Evolutionary conservation across 2,888 invertebrate genomes (phyloP), one percentile per base, ranked within the genome.

Genomic region (Venustoraphidia nigricollis): DNA sequence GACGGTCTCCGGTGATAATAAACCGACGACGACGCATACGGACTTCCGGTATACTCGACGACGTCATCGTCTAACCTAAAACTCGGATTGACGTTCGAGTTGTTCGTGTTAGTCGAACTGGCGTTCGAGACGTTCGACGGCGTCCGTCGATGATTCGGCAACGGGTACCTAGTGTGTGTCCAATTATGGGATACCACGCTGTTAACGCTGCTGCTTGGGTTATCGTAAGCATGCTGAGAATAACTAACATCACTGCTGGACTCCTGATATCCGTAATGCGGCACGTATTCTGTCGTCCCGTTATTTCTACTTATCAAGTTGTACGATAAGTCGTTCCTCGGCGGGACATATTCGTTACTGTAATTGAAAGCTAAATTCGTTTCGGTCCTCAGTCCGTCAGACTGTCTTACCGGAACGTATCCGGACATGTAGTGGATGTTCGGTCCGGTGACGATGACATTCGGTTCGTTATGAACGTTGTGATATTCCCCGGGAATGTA

Each of bases 111-210:
- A 9, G 69, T 67, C 2, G 71, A 72, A 55, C 76, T 77, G 3
- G 75, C 71, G 57, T 74, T 76, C 13, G 79, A 80, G 45, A 86
- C 80, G 59, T 85, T 85, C 0, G 88, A 86, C 0, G 85, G 81
- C 0, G 87, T 86, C 49, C 90, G 74, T 55, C 83, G 75, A 64
- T 90, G 91, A 0, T 72, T 65, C 36, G 60, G 57, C n/a, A 58
- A 10, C 13, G 36, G 27, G 13, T 34, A 47, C n/a, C 47, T 36
- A 27, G 47, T 34, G 9, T 42, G 47, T 11, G 43, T 47, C 47
- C 47, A 47, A 35, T 37, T 43, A 34, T 47, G 47, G 14, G 43
- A 35, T 9, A 38, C 38, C 9, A 38, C 38, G 17, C 41, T 42
- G 36, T 41, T 47, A 9, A 34, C 42, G 9, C 42, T 64, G 53